phyloP scores from a whole-genome alignment of 2,797 vertebrate species.

The Coregonus suidteri region DNA sequence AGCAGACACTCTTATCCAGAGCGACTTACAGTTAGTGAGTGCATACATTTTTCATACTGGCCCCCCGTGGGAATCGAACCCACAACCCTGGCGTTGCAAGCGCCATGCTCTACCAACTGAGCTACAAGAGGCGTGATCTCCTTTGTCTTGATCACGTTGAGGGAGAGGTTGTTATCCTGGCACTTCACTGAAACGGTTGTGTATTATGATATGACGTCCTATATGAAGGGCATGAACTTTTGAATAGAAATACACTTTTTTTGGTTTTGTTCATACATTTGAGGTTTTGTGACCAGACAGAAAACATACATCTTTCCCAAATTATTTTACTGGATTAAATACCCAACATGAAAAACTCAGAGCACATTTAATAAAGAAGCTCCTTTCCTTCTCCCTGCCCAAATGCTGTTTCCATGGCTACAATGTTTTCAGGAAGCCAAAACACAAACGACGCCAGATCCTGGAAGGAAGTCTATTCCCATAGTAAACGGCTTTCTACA shows the following conservation, averaged over 20 bases:
- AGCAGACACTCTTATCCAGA: no score
- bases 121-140: no score
- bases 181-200: not conserved
- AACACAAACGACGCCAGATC: conserved; percentile 15
- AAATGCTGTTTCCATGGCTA: conserved; percentile 28
- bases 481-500: not conserved
- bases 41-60: no score
- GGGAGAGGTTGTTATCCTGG: no score
- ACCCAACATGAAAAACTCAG: not conserved
- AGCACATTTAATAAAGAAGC: conserved; percentile 11
- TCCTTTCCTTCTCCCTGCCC: not conserved
- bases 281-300: not conserved
- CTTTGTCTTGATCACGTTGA: no score
- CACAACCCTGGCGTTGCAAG: no score
- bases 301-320: not conserved
- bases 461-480: conserved; percentile 31
- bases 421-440: conserved; percentile 25
- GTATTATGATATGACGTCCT: not conserved
- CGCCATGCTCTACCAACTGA: no score
- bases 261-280: not conserved
- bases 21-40: no score
- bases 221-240: no score
- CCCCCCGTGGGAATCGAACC: no score
- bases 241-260: no score
- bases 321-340: not conserved